These are phyloP conservation scores for Pilophorus perplexus DNA, from an alignment of 2,888 invertebrate genomes.

Conservation along the genomic window DNA sequence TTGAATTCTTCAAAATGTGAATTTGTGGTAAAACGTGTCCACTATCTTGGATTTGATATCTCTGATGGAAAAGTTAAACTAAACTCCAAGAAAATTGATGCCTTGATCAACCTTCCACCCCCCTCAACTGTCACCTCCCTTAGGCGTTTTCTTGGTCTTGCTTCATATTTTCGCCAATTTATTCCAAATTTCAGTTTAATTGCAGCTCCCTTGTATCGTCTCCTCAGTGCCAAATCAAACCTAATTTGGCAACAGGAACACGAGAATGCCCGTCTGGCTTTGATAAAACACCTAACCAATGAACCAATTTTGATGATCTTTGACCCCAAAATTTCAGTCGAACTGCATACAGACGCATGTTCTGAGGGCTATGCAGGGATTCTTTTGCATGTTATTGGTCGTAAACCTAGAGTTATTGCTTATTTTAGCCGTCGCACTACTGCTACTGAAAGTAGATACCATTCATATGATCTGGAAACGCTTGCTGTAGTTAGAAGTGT, in stretches of 20 bases:
- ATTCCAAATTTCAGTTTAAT: too few relatives aligned
- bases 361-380: neutral
- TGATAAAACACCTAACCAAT: slow-evolving; percentile 6
- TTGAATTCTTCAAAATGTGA: slow-evolving; percentile 39
- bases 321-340: neutral
- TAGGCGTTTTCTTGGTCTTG: slow-evolving; percentile 24
- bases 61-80: neutral
- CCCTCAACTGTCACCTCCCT: neutral
- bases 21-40: slow-evolving; percentile 7
- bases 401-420: slow-evolving; percentile 10
- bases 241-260: too few relatives aligned
- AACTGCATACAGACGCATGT: slow-evolving; percentile 21
- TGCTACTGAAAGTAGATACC: slow-evolving; percentile 5
- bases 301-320: slow-evolving; percentile 16
- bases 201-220: too few relatives aligned
- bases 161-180: too few relatives aligned
- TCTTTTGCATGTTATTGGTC: slow-evolving; percentile 1
- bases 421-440: slow-evolving; percentile 21
- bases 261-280: too few relatives aligned
- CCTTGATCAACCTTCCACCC: slow-evolving; percentile 1
- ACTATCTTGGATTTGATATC: slow-evolving; percentile 32
- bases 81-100: too few relatives aligned
- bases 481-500: slow-evolving; percentile 22
- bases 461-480: slow-evolving; percentile 25
- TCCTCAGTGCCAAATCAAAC: too few relatives aligned